A percentile compares a stretch with the other conserved stretches of the same genome.
Evolutionary conservation across 2,113 vertebrate genomes (phyloP).

Genomic region (Hoplias malabaricus): DNA sequence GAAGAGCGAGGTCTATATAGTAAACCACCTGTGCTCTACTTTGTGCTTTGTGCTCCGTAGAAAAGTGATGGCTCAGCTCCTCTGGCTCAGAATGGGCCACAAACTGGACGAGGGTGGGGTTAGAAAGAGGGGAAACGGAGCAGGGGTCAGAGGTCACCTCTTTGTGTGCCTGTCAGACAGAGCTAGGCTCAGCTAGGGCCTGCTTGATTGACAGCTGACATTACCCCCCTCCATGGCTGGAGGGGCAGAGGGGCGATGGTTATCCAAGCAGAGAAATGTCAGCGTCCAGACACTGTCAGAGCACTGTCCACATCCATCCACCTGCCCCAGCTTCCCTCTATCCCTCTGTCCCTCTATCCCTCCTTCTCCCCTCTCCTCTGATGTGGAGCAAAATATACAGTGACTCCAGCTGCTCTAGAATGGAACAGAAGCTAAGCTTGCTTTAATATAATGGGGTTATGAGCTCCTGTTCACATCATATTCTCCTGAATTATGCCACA

Average conservation of each 20-base stretch:
- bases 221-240: constrained; percentile 75
- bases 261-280: constrained; percentile 86
- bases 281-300: constrained; percentile 53
- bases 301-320: constrained; percentile 4
- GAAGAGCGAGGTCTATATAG: neutral
- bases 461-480: constrained; percentile 16
- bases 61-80: constrained; percentile 38
- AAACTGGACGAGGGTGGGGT: neutral
- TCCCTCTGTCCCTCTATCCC: neutral
- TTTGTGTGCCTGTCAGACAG: constrained; percentile 56
- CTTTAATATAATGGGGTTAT: constrained; percentile 41
- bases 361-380: constrained; percentile 3
- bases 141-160: constrained; percentile 40
- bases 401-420: neutral
- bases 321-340: neutral
- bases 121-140: constrained; percentile 45
- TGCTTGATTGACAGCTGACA: constrained; percentile 81
- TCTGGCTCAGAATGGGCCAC: constrained; percentile 17
- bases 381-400: neutral
- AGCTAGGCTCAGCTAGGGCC: constrained; percentile 14
- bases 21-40: constrained; percentile 42
- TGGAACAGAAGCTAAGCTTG: neutral
- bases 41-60: constrained; percentile 16
- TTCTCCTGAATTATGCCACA: constrained; percentile 57
- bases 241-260: constrained; percentile 76